Base-by-base conservation (phyloP, 1,140 invertebrate species). In the Camponotus floridanus region DNA sequence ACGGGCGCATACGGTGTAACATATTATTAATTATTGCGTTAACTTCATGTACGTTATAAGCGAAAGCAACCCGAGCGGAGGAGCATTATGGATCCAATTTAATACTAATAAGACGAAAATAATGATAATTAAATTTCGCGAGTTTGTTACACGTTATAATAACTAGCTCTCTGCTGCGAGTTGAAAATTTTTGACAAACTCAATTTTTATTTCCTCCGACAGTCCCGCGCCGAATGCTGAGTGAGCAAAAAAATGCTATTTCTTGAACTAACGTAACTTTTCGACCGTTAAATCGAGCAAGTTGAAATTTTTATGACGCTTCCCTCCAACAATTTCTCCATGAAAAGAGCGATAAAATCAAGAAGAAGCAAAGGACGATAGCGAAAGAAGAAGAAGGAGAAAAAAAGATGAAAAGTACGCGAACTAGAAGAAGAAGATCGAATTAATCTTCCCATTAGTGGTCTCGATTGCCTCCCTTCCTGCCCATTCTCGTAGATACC, bases 381-480 rank as follows among this genome's bases (percentile, higher is more conserved):
- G 48, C 48, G 51, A 59, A 8, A 33, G 42, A 33, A 33, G 48
- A 42, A 55, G 11, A 36, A 48, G 5, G 3, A 11, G 13, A 9
- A 15, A 36, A 9, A 9, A 21, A 73, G 51, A 78, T 48, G 42
- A 61, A 65, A 62, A 61, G 59, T 57, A 39, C 36, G 71, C 79
- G 36, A 80, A 61, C 59, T 26, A 51, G 4, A 51, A 51, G 59
- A 64, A 70, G 80, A 86, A 88, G 81, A 92, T 86, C 90, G 86
- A 92, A 91, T 92, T 92, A 92, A 92, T 92, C 89, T 91, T 76
- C 62, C 89, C 88, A 92, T 92, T 92, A 92, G 83, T 76, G 86
- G 86, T 91, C 90, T 91, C 91, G 89, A 91, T 91, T 90, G 83
- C 83, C 80, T 57, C 59, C 8, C 59, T 51, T 80, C 62, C 36